phyloP scores from a whole-genome alignment of 2,113 vertebrate genomes.

The Campylomormyrus tamandua region DNA sequence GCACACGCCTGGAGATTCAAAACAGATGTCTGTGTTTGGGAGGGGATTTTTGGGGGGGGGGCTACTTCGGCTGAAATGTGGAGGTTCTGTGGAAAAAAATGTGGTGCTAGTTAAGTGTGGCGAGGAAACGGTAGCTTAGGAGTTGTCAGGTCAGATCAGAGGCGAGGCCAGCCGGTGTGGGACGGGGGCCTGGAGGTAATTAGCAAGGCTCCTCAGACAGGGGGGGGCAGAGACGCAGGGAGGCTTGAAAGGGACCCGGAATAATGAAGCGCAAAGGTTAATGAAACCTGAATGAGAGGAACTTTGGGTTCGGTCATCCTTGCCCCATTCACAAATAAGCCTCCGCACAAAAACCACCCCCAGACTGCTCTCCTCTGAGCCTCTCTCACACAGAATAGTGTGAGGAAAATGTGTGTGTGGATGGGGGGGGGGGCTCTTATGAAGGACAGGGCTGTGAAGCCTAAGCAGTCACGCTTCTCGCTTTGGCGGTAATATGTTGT shows the following conservation, averaged over 20 bases:
- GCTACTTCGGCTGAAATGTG: neutral
- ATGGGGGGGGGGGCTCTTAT: neutral
- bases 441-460: neutral
- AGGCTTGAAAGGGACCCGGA: conserved; percentile 38
- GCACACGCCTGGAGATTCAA: conserved; percentile 68
- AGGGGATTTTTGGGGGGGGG: neutral
- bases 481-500: conserved; percentile 50
- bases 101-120: conserved; percentile 72
- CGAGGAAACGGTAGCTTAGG: conserved; percentile 78
- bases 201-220: conserved; percentile 41
- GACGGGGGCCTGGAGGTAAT: conserved; percentile 40
- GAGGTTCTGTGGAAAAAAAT: conserved; percentile 48
- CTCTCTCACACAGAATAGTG: neutral
- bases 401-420: neutral
- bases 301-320: conserved; percentile 24
- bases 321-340: neutral
- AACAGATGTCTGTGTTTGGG: conserved; percentile 59
- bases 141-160: conserved; percentile 76
- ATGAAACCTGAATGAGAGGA: conserved; percentile 53
- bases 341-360: neutral
- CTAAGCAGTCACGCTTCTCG: neutral
- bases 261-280: conserved; percentile 44
- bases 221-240: conserved; percentile 35
- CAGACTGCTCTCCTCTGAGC: neutral
- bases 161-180: conserved; percentile 37